Conservation (phyloP, 2,888 invertebrate genomes). For the Andrena fulva region DNA sequence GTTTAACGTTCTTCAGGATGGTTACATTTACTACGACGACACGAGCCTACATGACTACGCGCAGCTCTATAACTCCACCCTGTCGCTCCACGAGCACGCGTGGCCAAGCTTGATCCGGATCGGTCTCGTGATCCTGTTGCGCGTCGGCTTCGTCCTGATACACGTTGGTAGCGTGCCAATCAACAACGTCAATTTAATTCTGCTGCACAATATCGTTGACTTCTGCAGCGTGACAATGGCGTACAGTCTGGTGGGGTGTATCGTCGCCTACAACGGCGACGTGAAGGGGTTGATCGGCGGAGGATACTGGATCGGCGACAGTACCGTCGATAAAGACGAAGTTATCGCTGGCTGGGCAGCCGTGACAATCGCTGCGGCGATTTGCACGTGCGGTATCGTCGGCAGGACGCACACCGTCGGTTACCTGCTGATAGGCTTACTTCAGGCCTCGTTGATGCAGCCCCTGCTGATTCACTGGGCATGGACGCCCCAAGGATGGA, state of each 20-base stretch:
- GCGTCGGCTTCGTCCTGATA: conserved; percentile 79
- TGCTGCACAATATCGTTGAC: conserved; percentile 82
- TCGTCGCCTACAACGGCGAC: conserved; percentile 80
- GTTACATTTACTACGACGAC: conserved; percentile 38
- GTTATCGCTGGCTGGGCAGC: conserved; percentile 79
- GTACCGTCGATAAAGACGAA: conserved; percentile 70
- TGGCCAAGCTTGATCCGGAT: conserved; percentile 48
- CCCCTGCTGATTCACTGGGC: conserved; percentile 82
- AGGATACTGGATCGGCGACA: conserved; percentile 75
- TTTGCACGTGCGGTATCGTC: conserved; percentile 78
- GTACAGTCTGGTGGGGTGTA: conserved; percentile 77
- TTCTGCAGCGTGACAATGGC: conserved; percentile 77
- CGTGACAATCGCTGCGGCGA: conserved; percentile 78
- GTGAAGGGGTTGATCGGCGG: conserved; percentile 71
- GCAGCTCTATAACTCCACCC: neutral
- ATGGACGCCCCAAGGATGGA: conserved; percentile 81
- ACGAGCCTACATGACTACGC: neutral
- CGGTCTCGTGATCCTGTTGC: conserved; percentile 75
- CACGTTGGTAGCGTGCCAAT: conserved; percentile 82
- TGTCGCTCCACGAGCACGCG: neutral
- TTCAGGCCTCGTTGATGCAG: conserved; percentile 77
- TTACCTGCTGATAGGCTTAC: conserved; percentile 69
- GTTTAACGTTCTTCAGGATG: conserved; percentile 4
- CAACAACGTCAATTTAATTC: conserved; percentile 81
- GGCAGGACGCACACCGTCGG: conserved; percentile 79